Conservation (phyloP, 2,797 vertebrate genomes). For the Hafferia zeledoni region DNA sequence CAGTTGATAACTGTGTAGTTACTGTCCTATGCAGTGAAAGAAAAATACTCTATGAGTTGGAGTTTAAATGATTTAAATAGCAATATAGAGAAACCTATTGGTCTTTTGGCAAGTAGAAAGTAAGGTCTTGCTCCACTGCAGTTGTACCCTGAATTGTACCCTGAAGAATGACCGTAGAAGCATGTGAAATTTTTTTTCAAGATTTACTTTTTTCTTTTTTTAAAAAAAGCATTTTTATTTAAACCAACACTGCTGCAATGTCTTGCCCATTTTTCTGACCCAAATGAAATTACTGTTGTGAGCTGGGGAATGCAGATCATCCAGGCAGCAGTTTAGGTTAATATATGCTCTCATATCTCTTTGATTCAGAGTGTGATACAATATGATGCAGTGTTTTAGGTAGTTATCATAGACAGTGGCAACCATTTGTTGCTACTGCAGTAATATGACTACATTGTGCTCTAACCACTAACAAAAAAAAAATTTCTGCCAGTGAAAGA, state of each 20-base stretch:
- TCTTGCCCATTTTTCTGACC: background rate
- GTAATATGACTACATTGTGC: background rate
- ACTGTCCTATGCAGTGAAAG: background rate
- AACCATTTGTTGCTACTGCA: background rate
- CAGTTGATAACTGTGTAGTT: background rate
- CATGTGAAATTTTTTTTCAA: background rate
- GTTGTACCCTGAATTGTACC: background rate
- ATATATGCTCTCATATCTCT: background rate
- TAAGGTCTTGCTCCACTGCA: background rate
- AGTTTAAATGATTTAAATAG: background rate
- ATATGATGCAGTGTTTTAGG: background rate
- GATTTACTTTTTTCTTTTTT: background rate
- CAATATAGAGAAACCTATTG: background rate
- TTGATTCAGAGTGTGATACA: background rate
- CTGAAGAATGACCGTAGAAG: background rate
- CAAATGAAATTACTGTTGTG: background rate
- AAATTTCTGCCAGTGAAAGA: background rate
- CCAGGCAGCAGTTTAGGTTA: background rate
- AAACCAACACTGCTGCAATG: background rate
- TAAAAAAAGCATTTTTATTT: background rate
- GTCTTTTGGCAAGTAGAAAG: background rate
- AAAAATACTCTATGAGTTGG: background rate
- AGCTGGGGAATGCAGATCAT: background rate
- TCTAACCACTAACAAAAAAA: background rate
- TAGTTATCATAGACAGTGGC: background rate